These are phyloP conservation scores for Microhierax caerulescens DNA, from an alignment of 2,797 vertebrate genomes.

Conservation along the genomic window DNA sequence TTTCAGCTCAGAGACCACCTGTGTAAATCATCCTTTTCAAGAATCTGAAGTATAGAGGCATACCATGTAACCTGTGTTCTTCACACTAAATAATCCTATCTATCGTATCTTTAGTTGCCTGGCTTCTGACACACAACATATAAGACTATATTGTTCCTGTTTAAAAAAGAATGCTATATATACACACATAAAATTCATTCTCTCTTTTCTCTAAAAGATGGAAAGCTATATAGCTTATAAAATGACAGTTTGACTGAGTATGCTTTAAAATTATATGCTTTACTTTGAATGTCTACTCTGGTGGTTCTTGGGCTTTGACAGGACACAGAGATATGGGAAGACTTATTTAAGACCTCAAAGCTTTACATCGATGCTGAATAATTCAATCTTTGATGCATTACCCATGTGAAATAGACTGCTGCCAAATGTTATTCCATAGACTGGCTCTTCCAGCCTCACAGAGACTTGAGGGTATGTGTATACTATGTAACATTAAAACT, in stretches of 20 bases:
- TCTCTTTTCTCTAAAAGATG: background rate
- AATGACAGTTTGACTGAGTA: background rate
- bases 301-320: background rate
- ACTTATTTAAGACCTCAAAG: background rate
- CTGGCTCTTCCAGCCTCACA: background rate
- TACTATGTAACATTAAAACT: fast-evolving
- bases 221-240: background rate
- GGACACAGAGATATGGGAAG: background rate
- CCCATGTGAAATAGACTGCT: background rate
- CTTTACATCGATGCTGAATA: background rate
- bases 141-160: background rate
- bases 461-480: background rate
- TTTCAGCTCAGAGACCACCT: constrained; percentile 17
- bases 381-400: background rate
- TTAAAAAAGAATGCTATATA: background rate
- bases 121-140: background rate
- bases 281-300: background rate
- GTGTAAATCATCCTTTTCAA: background rate
- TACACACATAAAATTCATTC: background rate
- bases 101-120: background rate
- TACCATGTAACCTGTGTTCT: background rate
- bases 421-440: background rate
- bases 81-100: background rate
- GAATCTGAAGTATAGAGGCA: background rate
- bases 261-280: background rate